phyloP scores from a whole-genome alignment of 2,888 invertebrate species.

The Phasia obesa region DNA sequence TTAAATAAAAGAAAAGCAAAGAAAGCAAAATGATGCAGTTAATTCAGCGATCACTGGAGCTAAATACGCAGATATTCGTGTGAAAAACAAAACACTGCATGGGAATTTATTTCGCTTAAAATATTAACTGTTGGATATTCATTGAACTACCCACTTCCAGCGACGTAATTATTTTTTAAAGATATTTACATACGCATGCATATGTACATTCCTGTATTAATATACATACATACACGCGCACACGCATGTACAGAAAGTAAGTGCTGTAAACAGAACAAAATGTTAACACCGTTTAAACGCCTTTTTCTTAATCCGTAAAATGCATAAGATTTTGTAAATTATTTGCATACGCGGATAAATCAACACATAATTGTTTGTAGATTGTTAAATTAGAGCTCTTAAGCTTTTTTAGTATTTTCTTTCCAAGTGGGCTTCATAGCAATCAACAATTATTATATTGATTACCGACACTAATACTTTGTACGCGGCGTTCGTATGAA shows the following conservation, averaged over 20 bases:
- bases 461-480: constrained; percentile 39
- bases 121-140: neutral
- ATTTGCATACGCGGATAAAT: constrained; percentile 19
- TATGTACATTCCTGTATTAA: neutral
- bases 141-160: constrained; percentile 1
- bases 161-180: neutral
- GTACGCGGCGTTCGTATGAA: constrained; percentile 13
- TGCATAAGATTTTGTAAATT: constrained; percentile 25
- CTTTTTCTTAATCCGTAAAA: constrained; percentile 29
- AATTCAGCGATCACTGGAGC: neutral
- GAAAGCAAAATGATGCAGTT: constrained; percentile 11
- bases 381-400: constrained; percentile 52
- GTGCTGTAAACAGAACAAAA: constrained; percentile 17
- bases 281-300: constrained; percentile 22
- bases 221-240: too few species aligned
- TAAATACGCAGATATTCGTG: constrained; percentile 16
- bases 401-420: constrained; percentile 43
- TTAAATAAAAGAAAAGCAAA: neutral
- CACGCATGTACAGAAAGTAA: too few species aligned
- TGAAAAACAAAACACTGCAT: neutral
- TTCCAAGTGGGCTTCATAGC: constrained; percentile 62
- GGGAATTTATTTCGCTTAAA: neutral
- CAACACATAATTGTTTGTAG: constrained; percentile 19
- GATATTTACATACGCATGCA: neutral
- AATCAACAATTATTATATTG: constrained; percentile 65